Evolutionary conservation across 2,888 invertebrate genomes (phyloP).

Genomic region (Sarcophaga subvicina): DNA sequence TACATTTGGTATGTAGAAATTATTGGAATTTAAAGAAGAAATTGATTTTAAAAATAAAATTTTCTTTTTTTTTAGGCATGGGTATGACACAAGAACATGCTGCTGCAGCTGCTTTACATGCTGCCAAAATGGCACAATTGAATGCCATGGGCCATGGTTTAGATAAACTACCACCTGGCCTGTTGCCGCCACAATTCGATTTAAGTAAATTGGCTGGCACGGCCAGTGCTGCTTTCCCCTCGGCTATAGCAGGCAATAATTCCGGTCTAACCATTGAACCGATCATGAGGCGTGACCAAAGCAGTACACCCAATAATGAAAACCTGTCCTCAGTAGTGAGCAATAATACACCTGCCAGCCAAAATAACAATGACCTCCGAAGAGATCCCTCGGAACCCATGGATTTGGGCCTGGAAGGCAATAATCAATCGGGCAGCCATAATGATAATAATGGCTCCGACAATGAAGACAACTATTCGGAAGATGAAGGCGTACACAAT

Average conservation of each 20-base stretch:
- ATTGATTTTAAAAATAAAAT: not conserved
- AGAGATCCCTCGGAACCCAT: constrained; percentile 81
- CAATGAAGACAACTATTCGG: constrained; percentile 81
- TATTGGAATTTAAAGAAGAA: not conserved
- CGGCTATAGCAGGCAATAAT: constrained; percentile 61
- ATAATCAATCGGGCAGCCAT: constrained; percentile 80
- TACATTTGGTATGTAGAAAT: constrained; percentile 84
- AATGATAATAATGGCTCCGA: constrained; percentile 79
- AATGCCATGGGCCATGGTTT: constrained; percentile 85
- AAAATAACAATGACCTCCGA: constrained; percentile 74
- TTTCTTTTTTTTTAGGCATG: constrained; percentile 80
- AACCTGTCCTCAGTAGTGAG: constrained; percentile 42
- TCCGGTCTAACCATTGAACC: constrained; percentile 80
- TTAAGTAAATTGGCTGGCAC: constrained; percentile 77
- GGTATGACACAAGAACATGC: constrained; percentile 87
- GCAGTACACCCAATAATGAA: constrained; percentile 67
- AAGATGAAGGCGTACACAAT: constrained; percentile 81
- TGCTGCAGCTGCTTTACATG: constrained; percentile 89
- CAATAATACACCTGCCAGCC: constrained; percentile 66
- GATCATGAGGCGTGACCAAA: constrained; percentile 76
- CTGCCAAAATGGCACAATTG: constrained; percentile 90
- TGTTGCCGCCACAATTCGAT: constrained; percentile 81
- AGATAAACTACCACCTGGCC: constrained; percentile 83
- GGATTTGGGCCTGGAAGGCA: constrained; percentile 79
- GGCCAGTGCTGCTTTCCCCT: constrained; percentile 68